Percentiles rank a stretch among this genome's conserved stretches.
phyloP scores from a whole-genome alignment of 2,113 vertebrate genomes.

The Tauraco erythrolophus region DNA sequence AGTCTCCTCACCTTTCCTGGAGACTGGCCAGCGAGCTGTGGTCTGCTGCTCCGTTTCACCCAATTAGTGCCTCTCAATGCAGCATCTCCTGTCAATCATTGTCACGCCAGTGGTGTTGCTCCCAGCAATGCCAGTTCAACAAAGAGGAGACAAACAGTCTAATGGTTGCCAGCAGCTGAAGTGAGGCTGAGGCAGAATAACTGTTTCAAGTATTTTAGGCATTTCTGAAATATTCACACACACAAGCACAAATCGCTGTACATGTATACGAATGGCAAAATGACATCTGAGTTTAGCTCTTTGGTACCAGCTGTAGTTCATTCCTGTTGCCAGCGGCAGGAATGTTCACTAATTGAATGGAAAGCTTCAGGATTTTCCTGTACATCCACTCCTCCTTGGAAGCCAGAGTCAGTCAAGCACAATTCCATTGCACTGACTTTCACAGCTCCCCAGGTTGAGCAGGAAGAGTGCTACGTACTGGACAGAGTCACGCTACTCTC shows the following conservation, averaged over 20 bases:
- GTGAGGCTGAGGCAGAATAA: neutral
- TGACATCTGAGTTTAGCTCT: neutral
- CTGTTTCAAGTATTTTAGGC: neutral
- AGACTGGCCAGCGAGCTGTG: neutral
- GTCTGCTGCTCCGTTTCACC: neutral
- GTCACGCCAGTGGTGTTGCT: neutral
- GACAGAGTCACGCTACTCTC: neutral
- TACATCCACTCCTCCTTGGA: neutral
- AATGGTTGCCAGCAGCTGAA: conserved; percentile 42
- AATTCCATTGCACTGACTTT: neutral
- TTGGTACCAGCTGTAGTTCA: neutral
- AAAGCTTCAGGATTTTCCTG: neutral
- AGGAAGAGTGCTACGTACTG: rapidly evolving
- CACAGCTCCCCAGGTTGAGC: neutral
- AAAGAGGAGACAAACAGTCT: conserved; percentile 16
- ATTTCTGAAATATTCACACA: neutral
- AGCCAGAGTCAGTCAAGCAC: neutral
- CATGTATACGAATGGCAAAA: rapidly evolving
- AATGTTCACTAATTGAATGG: conserved; percentile 5
- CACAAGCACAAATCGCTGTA: neutral
- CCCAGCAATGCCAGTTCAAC: conserved; percentile 36
- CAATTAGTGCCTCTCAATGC: conserved; percentile 1
- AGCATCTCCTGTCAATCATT: conserved; percentile 14
- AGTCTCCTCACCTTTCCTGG: neutral
- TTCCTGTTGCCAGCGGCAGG: neutral